Percentiles rank a stretch among this genome's conserved stretches.
Conservation (phyloP, 2,888 invertebrate genomes). For the Rhagophthalmus giganteus region DNA sequence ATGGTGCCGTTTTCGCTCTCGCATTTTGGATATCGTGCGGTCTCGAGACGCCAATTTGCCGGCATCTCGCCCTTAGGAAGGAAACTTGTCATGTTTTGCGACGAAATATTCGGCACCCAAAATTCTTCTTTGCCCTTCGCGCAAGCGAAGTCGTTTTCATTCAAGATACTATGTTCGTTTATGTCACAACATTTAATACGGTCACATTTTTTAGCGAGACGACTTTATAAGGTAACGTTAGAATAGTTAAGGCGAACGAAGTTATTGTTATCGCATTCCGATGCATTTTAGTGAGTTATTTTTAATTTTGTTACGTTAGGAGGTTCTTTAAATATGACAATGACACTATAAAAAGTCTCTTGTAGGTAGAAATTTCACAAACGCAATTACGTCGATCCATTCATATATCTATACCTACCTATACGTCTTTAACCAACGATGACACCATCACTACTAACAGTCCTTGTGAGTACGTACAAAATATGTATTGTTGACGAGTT, state of each 20-base stretch:
- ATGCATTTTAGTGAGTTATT: neutral
- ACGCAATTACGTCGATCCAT: constrained; percentile 28
- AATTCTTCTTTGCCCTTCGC: constrained; percentile 1
- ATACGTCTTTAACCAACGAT: constrained; percentile 8
- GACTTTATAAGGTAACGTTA: constrained; percentile 10
- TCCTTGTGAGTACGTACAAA: constrained; percentile 3
- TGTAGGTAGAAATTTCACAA: constrained; percentile 8
- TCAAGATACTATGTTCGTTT: constrained; percentile 16
- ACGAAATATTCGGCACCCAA: constrained; percentile 50
- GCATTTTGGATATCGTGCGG: constrained; percentile 51
- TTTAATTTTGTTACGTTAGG: neutral
- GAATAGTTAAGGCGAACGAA: constrained; percentile 4
- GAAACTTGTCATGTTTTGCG: constrained; percentile 55
- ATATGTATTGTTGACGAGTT: constrained; percentile 10
- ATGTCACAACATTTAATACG: constrained; percentile 52
- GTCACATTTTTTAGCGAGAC: constrained; percentile 33
- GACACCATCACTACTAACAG: constrained; percentile 22
- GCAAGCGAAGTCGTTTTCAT: constrained; percentile 40
- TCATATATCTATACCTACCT: constrained; percentile 21
- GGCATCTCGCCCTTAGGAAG: constrained; percentile 55
- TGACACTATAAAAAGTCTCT: neutral
- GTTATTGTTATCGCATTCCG: constrained; percentile 8
- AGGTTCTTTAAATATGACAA: constrained; percentile 4
- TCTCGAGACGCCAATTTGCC: constrained; percentile 56
- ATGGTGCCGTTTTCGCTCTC: constrained; percentile 41